Percentiles rank a stretch among this genome's conserved stretches.
Evolutionary conservation across 2,113 vertebrate genomes (phyloP).

Genomic region (Pyxicephalus adspersus): DNA sequence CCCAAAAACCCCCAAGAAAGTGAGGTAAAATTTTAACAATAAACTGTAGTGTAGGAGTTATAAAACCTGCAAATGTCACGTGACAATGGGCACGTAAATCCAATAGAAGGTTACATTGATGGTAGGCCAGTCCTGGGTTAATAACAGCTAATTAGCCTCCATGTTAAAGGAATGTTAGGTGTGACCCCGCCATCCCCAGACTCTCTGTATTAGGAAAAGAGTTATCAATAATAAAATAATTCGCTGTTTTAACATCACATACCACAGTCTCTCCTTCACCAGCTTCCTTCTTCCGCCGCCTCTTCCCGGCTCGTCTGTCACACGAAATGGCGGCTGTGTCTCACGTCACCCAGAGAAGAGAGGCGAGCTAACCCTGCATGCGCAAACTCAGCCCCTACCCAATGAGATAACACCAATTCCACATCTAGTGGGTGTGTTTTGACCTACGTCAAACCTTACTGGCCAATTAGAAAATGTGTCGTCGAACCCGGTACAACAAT

Average conservation of each 20-base stretch:
- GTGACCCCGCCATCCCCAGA: background rate
- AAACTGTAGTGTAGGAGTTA: no score
- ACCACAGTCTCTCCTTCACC: constrained; percentile 1
- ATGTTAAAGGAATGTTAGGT: background rate
- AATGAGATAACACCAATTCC: background rate
- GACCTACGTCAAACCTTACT: background rate
- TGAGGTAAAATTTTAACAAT: no score
- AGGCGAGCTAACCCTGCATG: background rate
- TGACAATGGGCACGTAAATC: no score
- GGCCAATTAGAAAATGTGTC: background rate
- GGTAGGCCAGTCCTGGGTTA: no score
- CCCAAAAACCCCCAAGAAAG: no score
- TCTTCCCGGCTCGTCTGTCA: constrained; percentile 39
- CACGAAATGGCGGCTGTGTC: constrained; percentile 52
- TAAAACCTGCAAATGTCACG: no score
- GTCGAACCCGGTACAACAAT: background rate
- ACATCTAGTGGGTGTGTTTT: background rate
- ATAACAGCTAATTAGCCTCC: no score
- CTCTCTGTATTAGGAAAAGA: no score
- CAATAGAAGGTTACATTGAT: no score
- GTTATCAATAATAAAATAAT: no score
- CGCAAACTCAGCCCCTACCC: background rate
- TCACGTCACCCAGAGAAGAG: constrained; percentile 22
- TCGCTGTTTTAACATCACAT: background rate
- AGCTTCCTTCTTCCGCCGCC: constrained; percentile 36